Evolutionary conservation across 2,888 invertebrate genomes (phyloP), one percentile per base, ranked within the genome.

Genomic region (Stratiomys singularior): DNA sequence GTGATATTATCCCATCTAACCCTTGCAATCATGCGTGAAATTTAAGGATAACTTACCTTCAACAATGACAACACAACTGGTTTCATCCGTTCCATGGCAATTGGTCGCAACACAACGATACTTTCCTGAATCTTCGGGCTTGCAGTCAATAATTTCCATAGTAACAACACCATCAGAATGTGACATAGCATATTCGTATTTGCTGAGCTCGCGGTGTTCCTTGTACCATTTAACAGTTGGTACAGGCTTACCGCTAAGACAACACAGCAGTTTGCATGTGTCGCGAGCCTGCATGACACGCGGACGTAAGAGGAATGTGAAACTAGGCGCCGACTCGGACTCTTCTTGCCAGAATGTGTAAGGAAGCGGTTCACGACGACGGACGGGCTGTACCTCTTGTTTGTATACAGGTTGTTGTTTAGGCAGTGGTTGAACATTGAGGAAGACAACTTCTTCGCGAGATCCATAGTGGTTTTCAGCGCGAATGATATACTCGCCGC

Each of bases 291-390:
- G 99, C 92, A 99, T 99, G 83, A 99, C 96, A 86, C 99, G 95
- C 85, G 99, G 98, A 88, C 99, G 93, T 82, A 99, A 92, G 84
- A 96, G 93, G 96, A 99, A 99, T 84, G 98, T 98, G 90, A 99
- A 99, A 85, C 92, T 93, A 80, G 99, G 99, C 80, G 96, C 96
- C 83, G 94, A 93, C 88, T 97, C 96, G 86, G 94, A 93, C 83
- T 95, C 95, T 87, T 97, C 96, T 88, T 95, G 94, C 95, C 96
- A 96, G 90, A 94, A 93, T 80, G 93, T 94, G 88, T 94, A 96
- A 1, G 94, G 93, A 30, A 96, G 88, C 0, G 95, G 92, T 86
- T 95, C 94, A 83, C 96, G 92, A 30, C 96, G 91, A 83, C 92
- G 92, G 52, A 93, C 89, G 46, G 94, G 92, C 82, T 91, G 91